Percentiles rank a stretch among this genome's conserved stretches.
These are phyloP conservation scores for Oncorhynchus mykiss DNA, from an alignment of 2,113 vertebrate species.

Conservation along the genomic window DNA sequence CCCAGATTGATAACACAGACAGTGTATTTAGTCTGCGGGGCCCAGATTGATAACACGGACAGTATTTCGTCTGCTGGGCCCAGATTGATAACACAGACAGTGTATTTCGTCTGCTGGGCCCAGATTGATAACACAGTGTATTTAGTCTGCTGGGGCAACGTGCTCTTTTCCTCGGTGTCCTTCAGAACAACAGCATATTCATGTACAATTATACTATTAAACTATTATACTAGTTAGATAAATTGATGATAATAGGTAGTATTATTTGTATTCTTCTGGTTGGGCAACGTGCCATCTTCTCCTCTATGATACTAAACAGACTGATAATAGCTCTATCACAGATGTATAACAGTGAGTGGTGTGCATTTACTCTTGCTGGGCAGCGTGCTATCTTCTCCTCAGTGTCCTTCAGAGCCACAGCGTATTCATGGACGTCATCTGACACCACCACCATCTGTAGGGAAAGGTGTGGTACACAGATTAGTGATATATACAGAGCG, in stretches of 20 bases:
- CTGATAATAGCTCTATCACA: no score
- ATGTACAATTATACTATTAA: constrained; percentile 67
- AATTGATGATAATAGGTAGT: neutral
- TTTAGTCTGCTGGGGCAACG: constrained; percentile 78
- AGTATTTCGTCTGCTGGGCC: no score
- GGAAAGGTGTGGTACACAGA: neutral
- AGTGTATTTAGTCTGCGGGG: no score
- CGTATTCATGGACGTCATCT: constrained; percentile 95
- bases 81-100: no score
- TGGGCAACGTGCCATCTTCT: constrained; percentile 91
- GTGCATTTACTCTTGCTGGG: constrained; percentile 78
- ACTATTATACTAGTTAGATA: no score
- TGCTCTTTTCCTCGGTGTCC: constrained; percentile 93
- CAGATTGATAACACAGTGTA: neutral
- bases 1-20: no score
- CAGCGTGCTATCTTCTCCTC: constrained; percentile 94
- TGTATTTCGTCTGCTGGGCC: no score
- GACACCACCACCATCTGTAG: constrained; percentile 93
- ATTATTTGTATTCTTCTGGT: constrained; percentile 68
- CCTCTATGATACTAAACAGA: constrained; percentile 75
- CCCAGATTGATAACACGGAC: neutral
- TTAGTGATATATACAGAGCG: neutral
- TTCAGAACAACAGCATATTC: constrained; percentile 93
- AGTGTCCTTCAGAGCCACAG: constrained; percentile 91
- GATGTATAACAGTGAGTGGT: neutral